Percentiles rank a stretch among this genome's conserved stretches.
Evolutionary conservation across 2,113 vertebrate species (phyloP).

Genomic region (Microcebus tavaratra): DNA sequence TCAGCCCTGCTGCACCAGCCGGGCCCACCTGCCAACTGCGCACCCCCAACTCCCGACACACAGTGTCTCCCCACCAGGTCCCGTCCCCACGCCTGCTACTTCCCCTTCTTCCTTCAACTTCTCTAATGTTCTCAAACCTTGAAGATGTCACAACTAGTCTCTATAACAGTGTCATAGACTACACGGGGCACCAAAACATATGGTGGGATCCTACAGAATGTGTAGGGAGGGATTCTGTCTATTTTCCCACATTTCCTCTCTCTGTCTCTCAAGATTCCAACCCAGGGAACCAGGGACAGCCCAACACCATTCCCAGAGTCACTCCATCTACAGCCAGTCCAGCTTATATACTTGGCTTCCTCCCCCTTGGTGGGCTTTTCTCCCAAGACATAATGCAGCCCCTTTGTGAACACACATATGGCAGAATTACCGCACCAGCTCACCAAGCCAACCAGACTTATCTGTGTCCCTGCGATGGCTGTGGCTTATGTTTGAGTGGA

Average conservation of each 20-base stretch:
- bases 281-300: not conserved
- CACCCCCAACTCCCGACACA: not conserved
- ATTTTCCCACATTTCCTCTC: not conserved
- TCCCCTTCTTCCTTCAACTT: not conserved
- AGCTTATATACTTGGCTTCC: not conserved
- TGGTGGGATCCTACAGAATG: not conserved
- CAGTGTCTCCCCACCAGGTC: fast-evolving
- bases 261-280: not conserved
- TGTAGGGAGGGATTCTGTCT: not conserved
- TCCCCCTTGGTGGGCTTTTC: not conserved
- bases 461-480: not conserved
- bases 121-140: not conserved
- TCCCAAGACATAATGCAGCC: not conserved
- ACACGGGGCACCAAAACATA: not conserved
- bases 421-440: not conserved
- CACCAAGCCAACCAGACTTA: fast-evolving
- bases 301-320: not conserved
- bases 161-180: not conserved
- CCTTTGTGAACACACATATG: not conserved
- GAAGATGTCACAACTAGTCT: not conserved
- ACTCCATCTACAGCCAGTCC: too few species aligned
- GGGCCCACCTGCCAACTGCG: not conserved
- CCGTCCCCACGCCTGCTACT: not conserved
- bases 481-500: not conserved
- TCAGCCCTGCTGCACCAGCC: not conserved